These are phyloP conservation scores for Alaudala cheleensis DNA, from an alignment of 2,113 vertebrate species.

Conservation along the genomic window DNA sequence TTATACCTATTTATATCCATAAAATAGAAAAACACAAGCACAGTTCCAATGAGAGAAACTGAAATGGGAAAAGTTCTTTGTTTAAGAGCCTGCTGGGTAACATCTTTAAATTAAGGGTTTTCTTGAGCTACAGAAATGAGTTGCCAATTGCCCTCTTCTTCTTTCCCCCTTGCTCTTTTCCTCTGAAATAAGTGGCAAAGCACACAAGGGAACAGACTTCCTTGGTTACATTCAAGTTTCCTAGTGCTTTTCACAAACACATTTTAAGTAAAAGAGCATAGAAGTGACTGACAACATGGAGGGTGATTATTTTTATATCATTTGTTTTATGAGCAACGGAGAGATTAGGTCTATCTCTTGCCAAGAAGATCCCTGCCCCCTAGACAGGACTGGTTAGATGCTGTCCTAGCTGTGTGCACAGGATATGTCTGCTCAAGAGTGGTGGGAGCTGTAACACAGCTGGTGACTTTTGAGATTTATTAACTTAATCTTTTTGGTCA, in stretches of 20 bases:
- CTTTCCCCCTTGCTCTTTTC: neutral
- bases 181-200: neutral
- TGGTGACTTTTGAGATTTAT: neutral
- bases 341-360: neutral
- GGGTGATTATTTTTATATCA: neutral
- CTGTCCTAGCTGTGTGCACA: neutral
- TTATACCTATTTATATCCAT: neutral
- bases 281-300: neutral
- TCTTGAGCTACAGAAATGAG: neutral
- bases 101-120: neutral
- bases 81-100: neutral
- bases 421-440: neutral
- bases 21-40: neutral
- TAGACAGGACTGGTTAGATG: neutral
- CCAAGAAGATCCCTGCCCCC: neutral
- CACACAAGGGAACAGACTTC: neutral
- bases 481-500: neutral
- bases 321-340: neutral
- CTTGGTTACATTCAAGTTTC: neutral
- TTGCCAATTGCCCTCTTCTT: neutral
- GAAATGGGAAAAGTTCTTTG: neutral
- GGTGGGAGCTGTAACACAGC: neutral
- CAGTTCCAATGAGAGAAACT: accelerated
- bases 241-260: neutral
- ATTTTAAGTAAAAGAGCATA: neutral